phyloP scores from a whole-genome alignment of 2,888 invertebrate species.

The Acronicta psi region DNA sequence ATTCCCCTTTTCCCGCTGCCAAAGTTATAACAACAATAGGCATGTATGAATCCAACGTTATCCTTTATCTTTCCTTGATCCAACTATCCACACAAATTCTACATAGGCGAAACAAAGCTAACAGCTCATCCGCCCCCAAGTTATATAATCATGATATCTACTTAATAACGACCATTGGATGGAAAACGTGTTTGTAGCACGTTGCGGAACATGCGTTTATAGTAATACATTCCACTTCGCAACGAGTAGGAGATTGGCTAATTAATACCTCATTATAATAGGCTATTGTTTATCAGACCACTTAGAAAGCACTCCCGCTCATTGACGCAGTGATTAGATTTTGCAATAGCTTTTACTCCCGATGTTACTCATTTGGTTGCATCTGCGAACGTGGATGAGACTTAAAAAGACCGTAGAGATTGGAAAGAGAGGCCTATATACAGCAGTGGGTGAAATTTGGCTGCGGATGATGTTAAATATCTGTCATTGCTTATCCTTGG shows the following conservation, averaged over 20 bases:
- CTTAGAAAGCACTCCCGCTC: neutral
- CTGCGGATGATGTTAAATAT: no score
- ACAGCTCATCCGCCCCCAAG: neutral
- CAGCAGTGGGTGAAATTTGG: no score
- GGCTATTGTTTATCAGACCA: slow-evolving; percentile 16
- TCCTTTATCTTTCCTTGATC: neutral
- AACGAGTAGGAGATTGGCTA: slow-evolving; percentile 15
- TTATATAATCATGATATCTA: neutral
- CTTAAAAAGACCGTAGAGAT: no score
- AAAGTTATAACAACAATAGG: no score
- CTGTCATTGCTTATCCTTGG: no score
- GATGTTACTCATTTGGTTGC: no score
- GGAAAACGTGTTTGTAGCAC: slow-evolving; percentile 16
- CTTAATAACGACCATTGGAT: slow-evolving; percentile 2
- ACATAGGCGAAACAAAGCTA: no score
- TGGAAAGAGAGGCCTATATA: no score
- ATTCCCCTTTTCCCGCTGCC: no score
- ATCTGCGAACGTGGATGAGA: no score
- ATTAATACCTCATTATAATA: slow-evolving; percentile 26
- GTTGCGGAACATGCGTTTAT: slow-evolving; percentile 17
- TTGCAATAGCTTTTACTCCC: neutral
- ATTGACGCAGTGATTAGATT: slow-evolving; percentile 7
- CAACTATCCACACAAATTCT: no score
- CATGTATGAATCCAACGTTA: no score
- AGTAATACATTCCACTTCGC: neutral